phyloP scores from a whole-genome alignment of 2,888 invertebrate genomes.

The Lobophora halterata region DNA sequence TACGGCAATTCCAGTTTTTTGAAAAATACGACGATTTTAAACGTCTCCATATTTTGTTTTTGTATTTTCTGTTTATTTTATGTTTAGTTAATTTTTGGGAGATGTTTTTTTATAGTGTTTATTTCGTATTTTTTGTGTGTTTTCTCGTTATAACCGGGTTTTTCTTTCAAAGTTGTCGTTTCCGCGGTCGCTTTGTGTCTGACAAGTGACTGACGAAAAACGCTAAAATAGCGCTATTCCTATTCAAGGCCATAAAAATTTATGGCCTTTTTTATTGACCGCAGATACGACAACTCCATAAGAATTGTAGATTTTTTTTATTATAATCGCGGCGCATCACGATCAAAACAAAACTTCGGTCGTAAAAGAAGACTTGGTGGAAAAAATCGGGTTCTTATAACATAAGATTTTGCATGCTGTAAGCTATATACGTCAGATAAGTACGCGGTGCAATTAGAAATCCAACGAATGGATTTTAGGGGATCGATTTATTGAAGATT shows the following conservation, averaged over 20 bases:
- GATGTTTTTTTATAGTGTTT: neutral
- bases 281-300: slow-evolving; percentile 21
- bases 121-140: neutral
- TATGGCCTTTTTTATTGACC: slow-evolving; percentile 20
- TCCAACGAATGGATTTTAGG: too few relatives aligned
- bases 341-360: slow-evolving; percentile 10
- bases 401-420: slow-evolving; percentile 5
- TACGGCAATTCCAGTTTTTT: too few relatives aligned
- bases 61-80: too few relatives aligned
- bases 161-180: slow-evolving; percentile 14
- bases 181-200: neutral
- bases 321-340: slow-evolving; percentile 14
- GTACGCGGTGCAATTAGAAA: too few relatives aligned
- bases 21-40: too few relatives aligned
- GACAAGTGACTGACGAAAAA: slow-evolving; percentile 16
- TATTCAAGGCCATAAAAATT: slow-evolving; percentile 11
- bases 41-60: too few relatives aligned
- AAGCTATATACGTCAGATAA: slow-evolving; percentile 5
- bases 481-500: too few relatives aligned
- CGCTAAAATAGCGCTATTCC: too few relatives aligned
- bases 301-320: slow-evolving; percentile 20
- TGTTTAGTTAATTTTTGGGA: too few relatives aligned
- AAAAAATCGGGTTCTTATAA: neutral
- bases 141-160: slow-evolving; percentile 3
- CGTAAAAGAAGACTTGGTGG: slow-evolving; percentile 6